Conservation (phyloP, 2,797 vertebrate species). For the Crenichthys baileyi region DNA sequence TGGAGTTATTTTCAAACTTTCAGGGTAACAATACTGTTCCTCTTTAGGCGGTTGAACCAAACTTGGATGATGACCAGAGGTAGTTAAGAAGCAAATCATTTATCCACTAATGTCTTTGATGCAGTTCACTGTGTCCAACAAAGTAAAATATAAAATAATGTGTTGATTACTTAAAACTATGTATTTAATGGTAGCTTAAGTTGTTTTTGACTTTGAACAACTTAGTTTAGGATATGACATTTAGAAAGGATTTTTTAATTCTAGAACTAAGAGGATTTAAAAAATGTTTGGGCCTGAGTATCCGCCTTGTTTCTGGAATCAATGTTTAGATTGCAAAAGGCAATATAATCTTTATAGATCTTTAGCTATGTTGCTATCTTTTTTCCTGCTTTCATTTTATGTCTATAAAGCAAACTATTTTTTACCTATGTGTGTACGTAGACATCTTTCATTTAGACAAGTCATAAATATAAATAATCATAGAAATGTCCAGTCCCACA, state of each 20-base stretch:
- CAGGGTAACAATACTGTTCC: not conserved
- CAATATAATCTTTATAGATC: not conserved
- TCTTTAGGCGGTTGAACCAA: not conserved
- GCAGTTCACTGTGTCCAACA: too few relatives aligned
- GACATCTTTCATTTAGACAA: too few relatives aligned
- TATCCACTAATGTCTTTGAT: not conserved
- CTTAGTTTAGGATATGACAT: not conserved
- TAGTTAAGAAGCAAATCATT: not conserved
- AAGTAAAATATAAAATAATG: not conserved
- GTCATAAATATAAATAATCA: too few relatives aligned
- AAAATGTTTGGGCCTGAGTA: not conserved
- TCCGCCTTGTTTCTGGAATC: not conserved
- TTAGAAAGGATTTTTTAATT: not conserved
- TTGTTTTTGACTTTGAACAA: not conserved
- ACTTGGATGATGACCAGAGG: conserved; percentile 7
- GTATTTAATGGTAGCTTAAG: not conserved
- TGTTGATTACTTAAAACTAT: not conserved
- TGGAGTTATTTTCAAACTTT: not conserved
- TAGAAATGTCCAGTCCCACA: too few relatives aligned
- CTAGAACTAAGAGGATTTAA: not conserved
- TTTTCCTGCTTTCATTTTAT: too few relatives aligned
- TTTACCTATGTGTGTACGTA: too few relatives aligned
- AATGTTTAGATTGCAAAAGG: not conserved
- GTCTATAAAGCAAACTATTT: too few relatives aligned
- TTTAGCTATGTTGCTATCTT: too few relatives aligned